Conservation (phyloP, 2,113 vertebrate genomes). For the Spheniscus mendiculus region DNA sequence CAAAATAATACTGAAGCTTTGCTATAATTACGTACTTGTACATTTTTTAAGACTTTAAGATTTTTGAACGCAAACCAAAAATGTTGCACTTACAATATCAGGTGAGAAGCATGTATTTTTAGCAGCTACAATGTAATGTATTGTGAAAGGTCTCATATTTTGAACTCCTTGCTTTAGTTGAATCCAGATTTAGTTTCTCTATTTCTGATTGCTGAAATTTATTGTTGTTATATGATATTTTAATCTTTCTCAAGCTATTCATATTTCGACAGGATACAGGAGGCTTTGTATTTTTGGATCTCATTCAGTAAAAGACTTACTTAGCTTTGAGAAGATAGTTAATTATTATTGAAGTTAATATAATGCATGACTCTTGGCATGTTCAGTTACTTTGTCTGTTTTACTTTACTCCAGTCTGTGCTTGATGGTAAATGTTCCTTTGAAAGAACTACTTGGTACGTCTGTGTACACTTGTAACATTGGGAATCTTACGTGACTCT, state of each 20-base stretch:
- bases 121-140: background rate
- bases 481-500: background rate
- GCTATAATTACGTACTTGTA: background rate
- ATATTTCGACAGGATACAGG: rapidly evolving
- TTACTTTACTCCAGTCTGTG: background rate
- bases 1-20: background rate
- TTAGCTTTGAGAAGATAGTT: background rate
- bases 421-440: background rate
- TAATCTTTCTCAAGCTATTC: background rate
- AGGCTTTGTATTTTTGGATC: background rate
- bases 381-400: background rate
- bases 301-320: background rate
- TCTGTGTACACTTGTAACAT: background rate
- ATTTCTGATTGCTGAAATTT: background rate
- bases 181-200: background rate
- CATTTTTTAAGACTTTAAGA: background rate
- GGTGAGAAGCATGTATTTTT: background rate
- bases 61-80: background rate
- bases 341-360: background rate
- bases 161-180: background rate
- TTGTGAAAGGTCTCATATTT: background rate
- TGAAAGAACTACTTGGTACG: background rate
- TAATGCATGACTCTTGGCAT: background rate
- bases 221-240: background rate
- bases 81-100: slow-evolving; percentile 13